A percentile compares a stretch with the other conserved stretches of the same genome.
Evolutionary conservation across 2,888 invertebrate genomes (phyloP).

Genomic region (Bombylius discolor): DNA sequence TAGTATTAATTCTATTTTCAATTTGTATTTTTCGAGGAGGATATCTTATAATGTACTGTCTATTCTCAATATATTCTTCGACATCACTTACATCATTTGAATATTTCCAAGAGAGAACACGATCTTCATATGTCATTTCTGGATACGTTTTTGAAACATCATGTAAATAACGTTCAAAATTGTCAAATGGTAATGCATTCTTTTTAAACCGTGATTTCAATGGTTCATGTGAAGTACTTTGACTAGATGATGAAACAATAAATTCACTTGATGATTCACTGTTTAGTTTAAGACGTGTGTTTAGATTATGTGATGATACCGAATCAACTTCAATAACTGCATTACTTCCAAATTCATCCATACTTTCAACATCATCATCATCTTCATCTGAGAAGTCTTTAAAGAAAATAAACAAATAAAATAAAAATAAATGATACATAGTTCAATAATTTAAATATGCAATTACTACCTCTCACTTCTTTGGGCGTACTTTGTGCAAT

Average conservation of each 20-base stretch:
- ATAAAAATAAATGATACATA: no score
- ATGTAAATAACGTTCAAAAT: conserved; percentile 26
- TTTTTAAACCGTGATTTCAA: conserved; percentile 16
- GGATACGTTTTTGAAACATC: conserved; percentile 24
- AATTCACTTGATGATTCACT: conserved; percentile 32
- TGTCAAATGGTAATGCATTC: conserved; percentile 27
- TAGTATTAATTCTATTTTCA: conserved; percentile 4
- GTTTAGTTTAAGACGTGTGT: not conserved
- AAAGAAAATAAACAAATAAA: no score
- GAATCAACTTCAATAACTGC: not conserved
- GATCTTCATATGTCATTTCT: conserved; percentile 27
- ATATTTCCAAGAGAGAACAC: conserved; percentile 25
- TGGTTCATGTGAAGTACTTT: not conserved
- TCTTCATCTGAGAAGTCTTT: no score
- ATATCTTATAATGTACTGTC: conserved; percentile 1
- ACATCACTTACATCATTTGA: conserved; percentile 25
- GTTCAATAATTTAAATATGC: no score
- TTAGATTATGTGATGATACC: not conserved
- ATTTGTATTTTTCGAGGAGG: not conserved
- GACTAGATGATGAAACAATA: conserved; percentile 27
- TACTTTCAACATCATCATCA: not conserved
- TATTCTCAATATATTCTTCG: conserved; percentile 30
- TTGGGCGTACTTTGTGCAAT: no score
- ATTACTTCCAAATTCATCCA: not conserved
- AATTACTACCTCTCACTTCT: no score